Base-by-base conservation (phyloP, 1,140 invertebrate genomes). In the Ceratitis capitata region DNA sequence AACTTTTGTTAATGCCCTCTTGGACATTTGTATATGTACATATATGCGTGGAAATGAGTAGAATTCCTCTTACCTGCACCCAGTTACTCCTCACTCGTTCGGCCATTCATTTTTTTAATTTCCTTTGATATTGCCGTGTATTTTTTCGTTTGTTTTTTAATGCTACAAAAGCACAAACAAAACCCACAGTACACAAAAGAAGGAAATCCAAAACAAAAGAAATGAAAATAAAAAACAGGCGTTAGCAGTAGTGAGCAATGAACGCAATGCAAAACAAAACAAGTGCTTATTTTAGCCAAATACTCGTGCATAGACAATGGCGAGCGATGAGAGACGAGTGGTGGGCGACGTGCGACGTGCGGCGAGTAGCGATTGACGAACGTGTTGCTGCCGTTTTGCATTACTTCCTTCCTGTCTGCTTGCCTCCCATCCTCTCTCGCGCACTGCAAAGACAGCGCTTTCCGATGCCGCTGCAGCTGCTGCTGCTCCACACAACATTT, bases 81-180 rank as follows among this genome's bases (percentile, higher is more conserved):
- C 39, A 42, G 39, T 39, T 26, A 10, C 4, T 16, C 16, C 14
- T 19, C 3, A n/a, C 39, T 32, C 32, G 0, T 78, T 12, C 61
- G 29, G 4, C 14, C 39, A 42, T 56, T 56, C 39, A 78, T 45
- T 42, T 39, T 78, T 78, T 26, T 45, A n/a, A 78, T 26, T 78
- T 10, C 39, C 69, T 78, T 78, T 78, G 69, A 45, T 23, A 39
- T 78, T 78, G 69, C 19, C 35, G 69, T 39, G n/a, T n/a, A n/a
- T n/a, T n/a, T n/a, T n/a, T n/a, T n/a, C n/a, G n/a, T n/a, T n/a
- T n/a, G n/a, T 78, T 78, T 78, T 39, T 23, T 23, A 78, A 78
- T 78, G 35, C 45, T 47, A 78, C 69, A 42, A 78, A 78, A 78
- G 69, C 5, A 78, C 69, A 78, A 78, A 45, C n/a, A n/a, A 56